Evolutionary conservation across 2,113 vertebrate genomes (phyloP), one percentile per base, ranked within the genome.

Genomic region (Vanacampus margaritifer): DNA sequence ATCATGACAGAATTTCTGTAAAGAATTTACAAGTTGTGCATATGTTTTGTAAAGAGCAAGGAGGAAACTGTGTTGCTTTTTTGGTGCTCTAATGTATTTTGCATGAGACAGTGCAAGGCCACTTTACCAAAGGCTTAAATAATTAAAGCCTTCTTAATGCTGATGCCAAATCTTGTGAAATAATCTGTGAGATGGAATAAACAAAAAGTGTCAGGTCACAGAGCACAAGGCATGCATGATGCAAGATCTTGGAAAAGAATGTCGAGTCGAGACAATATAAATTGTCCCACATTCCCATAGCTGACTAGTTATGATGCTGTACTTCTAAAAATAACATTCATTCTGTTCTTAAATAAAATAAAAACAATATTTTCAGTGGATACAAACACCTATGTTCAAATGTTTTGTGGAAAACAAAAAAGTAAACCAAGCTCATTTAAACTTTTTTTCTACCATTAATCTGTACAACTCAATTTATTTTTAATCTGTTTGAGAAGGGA

Each of bases 181-280:
- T 26, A 68, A n/a, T 48, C 43, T 6, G 6, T 9, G 37, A 66
- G 48, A 50, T 65, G 72, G 46, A 70, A 64, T 66, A 65, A 73
- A 74, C 53, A 43, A 45, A 67, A 73, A 76, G 28, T 71, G 64
- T 78, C 65, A 81, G 74, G 28, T 57, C 59, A 69, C 56, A 72
- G 32, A 64, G 67, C 36, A 37, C 28, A 68, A 35, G 37, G 59
- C 51, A 14, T 50, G 60, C 39, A 80, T 79, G 75, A 82, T 74
- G 71, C 71, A 84, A 82, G 46, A 76, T 39, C 53, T 45, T 53
- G 32, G 23, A 54, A 79, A 77, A 46, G 36, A 39, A 12, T 10
- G 51, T 21, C 9, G 24, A 54, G 51, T 21, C 9, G 24, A 54
- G 51, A 16, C 26, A 56, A 9, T 53, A 6, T 39, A 45, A 45